Evolutionary conservation across 2,113 vertebrate genomes (phyloP), one percentile per base, ranked within the genome.

Genomic region (Rostratula benghalensis): DNA sequence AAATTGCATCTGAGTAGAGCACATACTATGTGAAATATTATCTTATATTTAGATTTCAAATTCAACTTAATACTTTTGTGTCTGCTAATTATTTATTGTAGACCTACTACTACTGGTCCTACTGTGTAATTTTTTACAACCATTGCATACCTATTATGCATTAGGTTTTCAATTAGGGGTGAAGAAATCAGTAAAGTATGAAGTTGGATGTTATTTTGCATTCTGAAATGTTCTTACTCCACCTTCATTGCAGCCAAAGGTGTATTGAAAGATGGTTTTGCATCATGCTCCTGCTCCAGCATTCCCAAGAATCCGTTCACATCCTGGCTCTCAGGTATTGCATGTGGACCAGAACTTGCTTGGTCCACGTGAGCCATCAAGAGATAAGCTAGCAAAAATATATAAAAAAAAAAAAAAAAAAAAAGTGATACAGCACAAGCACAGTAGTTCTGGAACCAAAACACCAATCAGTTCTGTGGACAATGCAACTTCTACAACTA

Each of bases 161-260:
- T 83, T 68, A 16, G 3, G 16, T 37, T 78, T 74, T 50, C 27
- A 61, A 22, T 76, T 11, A 54, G 5, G 31, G 51, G 6, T 20
- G 43, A 81, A 78, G n/a, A 64, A 53, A 46, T 57, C 15, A 5
- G 30, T n/a, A 4, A 50, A 65, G 28, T 25, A 30, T 61, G 3
- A 12, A 50, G 22, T 22, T 63, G 21, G 25, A 13, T 67, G 7
- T 21, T 65, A 20, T 48, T n/a, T 33, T 73, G 6, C 37, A 48
- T 24, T 39, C 43, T 73, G 35, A 57, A 86, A 24, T 27, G 25
- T 18, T 60, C 18, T 56, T 59, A 35, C 19, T 27, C 8, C 18
- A 19, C 2, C 15, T 25, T 27, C 15, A 9, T 1, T 0, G 2
- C 54, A 74, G 19, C 8, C 0, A 2, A 27, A 67, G 41, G n/a